A percentile compares a stretch with the other conserved stretches of the same genome.
These are phyloP conservation scores for Drosophila murphyi DNA, from an alignment of 1,140 invertebrate species.

Conservation along the genomic window DNA sequence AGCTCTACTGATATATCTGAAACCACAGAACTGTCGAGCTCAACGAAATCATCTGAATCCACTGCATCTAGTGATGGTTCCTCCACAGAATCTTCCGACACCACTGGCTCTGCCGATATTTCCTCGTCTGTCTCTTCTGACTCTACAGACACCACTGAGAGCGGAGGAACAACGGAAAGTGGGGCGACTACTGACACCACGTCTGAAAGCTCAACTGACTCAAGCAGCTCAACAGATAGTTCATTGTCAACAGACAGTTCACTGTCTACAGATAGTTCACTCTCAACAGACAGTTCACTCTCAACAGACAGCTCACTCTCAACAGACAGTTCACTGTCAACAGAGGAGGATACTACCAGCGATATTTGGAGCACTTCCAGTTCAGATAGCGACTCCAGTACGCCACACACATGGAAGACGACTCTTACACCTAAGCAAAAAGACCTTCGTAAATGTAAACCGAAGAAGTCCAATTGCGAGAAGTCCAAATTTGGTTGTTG, in stretches of 20 bases:
- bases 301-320: constrained; percentile 5
- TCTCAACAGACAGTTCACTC: background rate
- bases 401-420: constrained; percentile 85
- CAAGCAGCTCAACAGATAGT: constrained; percentile 4
- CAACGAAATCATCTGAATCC: constrained; percentile 42
- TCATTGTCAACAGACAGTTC: background rate
- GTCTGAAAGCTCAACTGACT: constrained; percentile 39
- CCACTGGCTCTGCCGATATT: constrained; percentile 32
- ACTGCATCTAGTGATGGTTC: constrained; percentile 27
- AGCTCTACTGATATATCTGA: constrained; percentile 45
- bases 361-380: constrained; percentile 84
- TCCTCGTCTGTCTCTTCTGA: constrained; percentile 36
- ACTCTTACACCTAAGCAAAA: constrained; percentile 84
- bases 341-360: constrained; percentile 67
- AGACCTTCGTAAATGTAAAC: constrained; percentile 87
- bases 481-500: constrained; percentile 94
- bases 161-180: constrained; percentile 38
- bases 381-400: constrained; percentile 64
- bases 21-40: constrained; percentile 33
- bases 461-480: constrained; percentile 87
- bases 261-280: no score
- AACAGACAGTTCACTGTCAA: constrained; percentile 57
- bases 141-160: constrained; percentile 52
- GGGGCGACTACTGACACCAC: constrained; percentile 38
- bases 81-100: background rate